Conservation (phyloP, 2,113 vertebrate species). For the Genyomyrus donnyi region DNA sequence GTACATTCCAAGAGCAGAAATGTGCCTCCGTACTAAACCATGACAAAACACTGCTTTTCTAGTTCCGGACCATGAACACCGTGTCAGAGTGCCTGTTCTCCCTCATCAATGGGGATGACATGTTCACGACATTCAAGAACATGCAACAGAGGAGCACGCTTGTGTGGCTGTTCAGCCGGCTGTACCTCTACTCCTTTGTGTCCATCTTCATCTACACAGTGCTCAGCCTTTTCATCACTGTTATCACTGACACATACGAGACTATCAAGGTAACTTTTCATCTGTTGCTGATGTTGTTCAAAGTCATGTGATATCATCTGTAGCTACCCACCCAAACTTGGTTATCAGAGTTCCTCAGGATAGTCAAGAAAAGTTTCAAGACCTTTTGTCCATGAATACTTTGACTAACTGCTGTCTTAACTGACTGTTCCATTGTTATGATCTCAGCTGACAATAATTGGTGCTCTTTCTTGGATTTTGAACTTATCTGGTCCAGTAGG, state of each 20-base stretch:
- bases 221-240: constrained; percentile 93
- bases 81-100: constrained; percentile 94
- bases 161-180: constrained; percentile 90
- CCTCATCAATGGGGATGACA: constrained; percentile 90
- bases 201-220: constrained; percentile 97
- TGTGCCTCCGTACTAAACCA: not conserved
- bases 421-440: not conserved
- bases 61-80: constrained; percentile 88
- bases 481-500: not conserved
- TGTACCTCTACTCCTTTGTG: constrained; percentile 96
- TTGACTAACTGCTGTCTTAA: not conserved
- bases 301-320: not conserved
- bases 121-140: constrained; percentile 94
- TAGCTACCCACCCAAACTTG: not conserved
- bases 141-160: constrained; percentile 80
- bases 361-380: not conserved
- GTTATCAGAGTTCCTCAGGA: not conserved
- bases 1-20: not conserved
- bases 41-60: not conserved
- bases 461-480: not conserved
- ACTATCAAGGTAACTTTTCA: constrained; percentile 80
- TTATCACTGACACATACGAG: constrained; percentile 92
- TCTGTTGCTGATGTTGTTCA: not conserved
- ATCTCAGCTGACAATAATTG: not conserved
- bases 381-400: not conserved